Evolutionary conservation across 2,888 invertebrate species (phyloP), one percentile per base, ranked within the genome.

Genomic region (Girardia tigrina): DNA sequence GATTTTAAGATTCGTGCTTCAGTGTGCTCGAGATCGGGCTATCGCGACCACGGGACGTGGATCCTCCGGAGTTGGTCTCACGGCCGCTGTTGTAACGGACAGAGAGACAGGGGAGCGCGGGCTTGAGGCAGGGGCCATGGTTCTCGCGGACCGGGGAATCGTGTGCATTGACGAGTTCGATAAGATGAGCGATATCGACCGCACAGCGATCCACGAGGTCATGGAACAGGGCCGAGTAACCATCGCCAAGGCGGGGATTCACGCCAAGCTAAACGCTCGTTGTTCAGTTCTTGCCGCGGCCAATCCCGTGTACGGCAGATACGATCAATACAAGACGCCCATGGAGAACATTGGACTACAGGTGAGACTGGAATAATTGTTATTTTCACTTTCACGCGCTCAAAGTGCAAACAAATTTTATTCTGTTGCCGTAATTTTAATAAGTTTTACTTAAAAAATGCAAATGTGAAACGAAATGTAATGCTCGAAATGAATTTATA

Each of bases 291-390:
- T 99, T 71, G 97, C 98, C 0, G 98, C 98, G n/a, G 98, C 98
- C 71, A 98, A 98, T 88, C 98, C 98, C 0, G 95, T 98, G 2
- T 97, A 94, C 83, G 94, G 94, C 79, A 88, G 91, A 90, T 98
- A 99, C 82, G 94, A 99, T 86, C 94, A 94, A 82, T 97, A 94
- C 86, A 97, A 95, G 86, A 92, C 94, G 0, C 98, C 98, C 0
- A 98, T 98, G 97, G 97, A 98, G 85, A 98, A 98, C 85, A 99
- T 98, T 81, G 97, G 95, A 0, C 87, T 99, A 56, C 98, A 98
- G 85, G 94, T 95, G n/a, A n/a, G n/a, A n/a, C n/a, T n/a, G n/a
- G n/a, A n/a, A n/a, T n/a, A n/a, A n/a, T n/a, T n/a, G n/a, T 86
- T 94, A 94, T 0, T 70, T 70, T 8, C 42, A 14, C n/a, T n/a